These are phyloP conservation scores for Eidolon helvum DNA, from an alignment of 2,113 vertebrate genomes.

Conservation along the genomic window DNA sequence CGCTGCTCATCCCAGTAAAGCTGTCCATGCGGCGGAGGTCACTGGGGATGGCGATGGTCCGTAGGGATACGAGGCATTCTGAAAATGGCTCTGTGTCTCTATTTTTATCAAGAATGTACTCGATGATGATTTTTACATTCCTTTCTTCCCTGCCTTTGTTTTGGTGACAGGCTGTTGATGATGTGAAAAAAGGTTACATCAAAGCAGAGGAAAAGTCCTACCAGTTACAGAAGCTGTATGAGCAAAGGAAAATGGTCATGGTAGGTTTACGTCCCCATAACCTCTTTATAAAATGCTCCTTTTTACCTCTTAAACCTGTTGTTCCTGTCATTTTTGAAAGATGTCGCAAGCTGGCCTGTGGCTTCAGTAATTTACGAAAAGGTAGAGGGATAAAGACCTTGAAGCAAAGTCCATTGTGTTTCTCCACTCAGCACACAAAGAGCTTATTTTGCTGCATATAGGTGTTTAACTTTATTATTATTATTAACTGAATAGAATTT, in stretches of 20 bases:
- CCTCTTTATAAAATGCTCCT: background rate
- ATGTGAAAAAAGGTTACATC: slow-evolving; percentile 97
- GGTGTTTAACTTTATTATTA: background rate
- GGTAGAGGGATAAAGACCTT: background rate
- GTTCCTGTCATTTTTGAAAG: background rate
- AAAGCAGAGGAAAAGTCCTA: slow-evolving; percentile 98
- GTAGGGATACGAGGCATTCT: background rate
- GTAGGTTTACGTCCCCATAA: slow-evolving; percentile 81
- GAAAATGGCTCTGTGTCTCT: background rate
- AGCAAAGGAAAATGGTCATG: slow-evolving; percentile 98
- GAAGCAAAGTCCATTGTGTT: background rate
- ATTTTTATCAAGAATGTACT: slow-evolving; percentile 1
- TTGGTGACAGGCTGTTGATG: slow-evolving; percentile 90
- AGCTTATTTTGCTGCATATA: background rate
- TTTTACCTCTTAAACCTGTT: background rate
- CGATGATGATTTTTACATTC: slow-evolving; percentile 8
- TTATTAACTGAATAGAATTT: background rate
- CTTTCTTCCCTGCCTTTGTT: slow-evolving; percentile 10
- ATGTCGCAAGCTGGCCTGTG: background rate
- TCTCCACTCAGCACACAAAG: background rate
- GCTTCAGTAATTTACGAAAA: background rate
- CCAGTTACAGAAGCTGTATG: slow-evolving; percentile 96
- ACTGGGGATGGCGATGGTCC: background rate
- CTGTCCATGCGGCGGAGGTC: background rate
- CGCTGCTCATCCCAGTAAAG: background rate